Base-by-base conservation (phyloP, 2,113 vertebrate species). In the Synodontis membranacea region DNA sequence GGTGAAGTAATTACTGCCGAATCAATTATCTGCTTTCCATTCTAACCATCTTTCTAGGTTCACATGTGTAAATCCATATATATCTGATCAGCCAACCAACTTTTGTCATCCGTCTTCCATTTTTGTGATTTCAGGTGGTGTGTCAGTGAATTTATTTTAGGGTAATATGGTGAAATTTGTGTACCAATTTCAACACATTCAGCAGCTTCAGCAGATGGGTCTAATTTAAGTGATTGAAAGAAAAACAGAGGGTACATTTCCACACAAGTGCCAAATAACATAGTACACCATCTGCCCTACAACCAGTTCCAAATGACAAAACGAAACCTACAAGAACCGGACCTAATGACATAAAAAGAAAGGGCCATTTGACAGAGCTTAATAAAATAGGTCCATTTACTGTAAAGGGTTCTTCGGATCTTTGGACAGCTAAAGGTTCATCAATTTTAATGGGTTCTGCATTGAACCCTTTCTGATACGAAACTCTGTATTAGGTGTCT, bases 1-100 rank as follows among this genome's bases (percentile, higher is more conserved):
- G 76, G 58, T 85, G 23, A 85, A 78, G 12, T 84, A 46, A 82
- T 85, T 78, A 87, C 82, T 80, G 64, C 44, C 66, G 66, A 56
- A 60, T 60, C 46, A 52, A 81, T 74, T 31, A 72, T 21, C 44
- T n/a, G 3, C 14, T 37, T 46, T 70, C n/a, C 5, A 42, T n/a
- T 15, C 11, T 23, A 44, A 28, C 8, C 34, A 12, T 82, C 34
- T 46, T 34, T 23, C 39, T 44, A 74, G 9, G n/a, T 48, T 48
- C 1, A 48, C 17, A 50, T 50, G 42, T 76, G 25, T 48, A n/a
- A n/a, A 50, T 8, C 14, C 15, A 17, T 76, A 17, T 76, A 25
- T 44, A 44, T 74, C 9, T 44, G 39, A 74, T 74, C 39, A 44
- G 37, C 4, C 70, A 44, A 15, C 34, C 44, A 44, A 14, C 44